Evolutionary conservation across 1,140 invertebrate genomes (phyloP).

Genomic region (Andrena cerasifolii): DNA sequence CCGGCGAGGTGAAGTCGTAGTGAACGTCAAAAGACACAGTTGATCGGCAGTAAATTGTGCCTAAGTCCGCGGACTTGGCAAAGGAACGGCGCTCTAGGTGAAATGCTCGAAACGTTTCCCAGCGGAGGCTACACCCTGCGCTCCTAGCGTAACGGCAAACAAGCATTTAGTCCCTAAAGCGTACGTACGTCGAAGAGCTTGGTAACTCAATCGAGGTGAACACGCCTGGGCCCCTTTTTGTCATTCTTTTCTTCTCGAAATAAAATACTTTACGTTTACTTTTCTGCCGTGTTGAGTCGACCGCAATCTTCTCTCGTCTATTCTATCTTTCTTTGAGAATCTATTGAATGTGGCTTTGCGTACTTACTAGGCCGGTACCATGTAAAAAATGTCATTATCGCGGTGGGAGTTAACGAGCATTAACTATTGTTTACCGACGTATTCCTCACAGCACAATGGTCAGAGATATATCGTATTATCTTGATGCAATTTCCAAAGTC

Average conservation of each 20-base stretch:
- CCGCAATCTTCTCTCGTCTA: constrained; percentile 14
- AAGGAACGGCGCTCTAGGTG: constrained; percentile 45
- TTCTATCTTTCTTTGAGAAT: not conserved
- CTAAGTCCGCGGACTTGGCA: constrained; percentile 31
- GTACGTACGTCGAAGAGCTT: constrained; percentile 47
- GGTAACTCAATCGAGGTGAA: constrained; percentile 28
- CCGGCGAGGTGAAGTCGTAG: constrained; percentile 74
- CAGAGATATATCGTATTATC: not conserved
- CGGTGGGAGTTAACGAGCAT: constrained; percentile 12
- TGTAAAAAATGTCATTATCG: constrained; percentile 15
- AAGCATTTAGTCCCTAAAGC: constrained; percentile 48
- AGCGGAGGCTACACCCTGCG: constrained; percentile 44
- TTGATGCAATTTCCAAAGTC: constrained; percentile 1
- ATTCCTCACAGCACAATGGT: constrained; percentile 30
- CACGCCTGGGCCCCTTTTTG: not conserved
- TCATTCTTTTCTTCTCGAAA: constrained; percentile 3
- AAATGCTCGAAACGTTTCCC: constrained; percentile 46
- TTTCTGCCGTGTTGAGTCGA: not conserved
- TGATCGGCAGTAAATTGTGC: constrained; percentile 7
- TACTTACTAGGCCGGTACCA: constrained; percentile 58
- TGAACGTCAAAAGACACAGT: constrained; percentile 48
- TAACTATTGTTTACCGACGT: constrained; percentile 9
- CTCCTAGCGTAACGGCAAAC: constrained; percentile 34
- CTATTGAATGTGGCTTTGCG: constrained; percentile 33
- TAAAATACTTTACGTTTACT: constrained; percentile 39